phyloP scores from a whole-genome alignment of 2,113 vertebrate genomes.

The Chloroceryle aenea region DNA sequence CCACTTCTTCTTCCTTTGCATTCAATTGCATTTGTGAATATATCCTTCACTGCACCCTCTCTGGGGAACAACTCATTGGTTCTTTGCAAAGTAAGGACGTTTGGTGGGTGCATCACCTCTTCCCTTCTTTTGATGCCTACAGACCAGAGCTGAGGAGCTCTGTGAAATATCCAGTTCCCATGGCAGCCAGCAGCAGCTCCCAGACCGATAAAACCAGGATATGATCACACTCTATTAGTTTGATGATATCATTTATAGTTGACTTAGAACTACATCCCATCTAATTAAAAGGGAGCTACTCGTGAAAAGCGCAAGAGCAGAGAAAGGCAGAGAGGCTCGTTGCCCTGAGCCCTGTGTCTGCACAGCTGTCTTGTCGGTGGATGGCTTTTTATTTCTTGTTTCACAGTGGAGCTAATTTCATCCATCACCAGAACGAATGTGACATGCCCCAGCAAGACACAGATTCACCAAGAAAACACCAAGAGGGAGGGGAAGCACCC shows the following conservation, averaged over 20 bases:
- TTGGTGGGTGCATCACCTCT: neutral
- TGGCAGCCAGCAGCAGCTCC: slow-evolving; percentile 52
- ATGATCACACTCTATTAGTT: slow-evolving; percentile 52
- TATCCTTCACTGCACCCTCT: too few relatives aligned
- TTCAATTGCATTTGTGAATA: neutral
- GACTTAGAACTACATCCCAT: slow-evolving; percentile 24
- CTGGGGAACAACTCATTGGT: neutral
- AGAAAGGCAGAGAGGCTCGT: neutral
- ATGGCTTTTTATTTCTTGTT: neutral
- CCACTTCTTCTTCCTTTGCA: neutral
- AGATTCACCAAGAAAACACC: neutral
- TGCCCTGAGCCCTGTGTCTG: neutral
- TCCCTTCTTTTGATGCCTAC: neutral
- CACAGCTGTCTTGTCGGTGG: neutral
- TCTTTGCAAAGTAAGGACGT: neutral
- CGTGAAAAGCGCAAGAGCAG: neutral
- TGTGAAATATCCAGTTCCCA: slow-evolving; percentile 31
- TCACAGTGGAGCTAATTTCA: slow-evolving; percentile 32
- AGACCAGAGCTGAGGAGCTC: neutral
- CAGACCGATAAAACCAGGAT: neutral
- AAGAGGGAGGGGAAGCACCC: neutral
- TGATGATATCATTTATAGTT: slow-evolving; percentile 37
- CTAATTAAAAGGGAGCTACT: slow-evolving; percentile 55
- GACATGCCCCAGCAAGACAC: slow-evolving; percentile 6
- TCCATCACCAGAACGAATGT: slow-evolving; percentile 5